Conservation (phyloP, 2,113 vertebrate genomes). For the Caretta caretta region DNA sequence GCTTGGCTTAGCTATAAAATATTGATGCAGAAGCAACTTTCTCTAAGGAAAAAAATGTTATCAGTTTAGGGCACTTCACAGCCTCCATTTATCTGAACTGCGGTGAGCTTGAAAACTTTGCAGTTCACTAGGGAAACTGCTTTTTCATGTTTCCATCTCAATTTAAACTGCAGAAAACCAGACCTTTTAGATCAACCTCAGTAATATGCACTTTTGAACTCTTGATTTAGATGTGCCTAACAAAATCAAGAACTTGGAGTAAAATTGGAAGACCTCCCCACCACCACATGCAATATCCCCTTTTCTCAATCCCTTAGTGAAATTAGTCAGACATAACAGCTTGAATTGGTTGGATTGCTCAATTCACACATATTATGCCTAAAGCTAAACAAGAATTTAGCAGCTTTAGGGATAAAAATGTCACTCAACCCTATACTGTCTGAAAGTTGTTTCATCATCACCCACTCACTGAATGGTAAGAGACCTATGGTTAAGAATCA, state of each 20-base stretch:
- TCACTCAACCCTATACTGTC: neutral
- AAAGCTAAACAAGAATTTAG: slow-evolving; percentile 9
- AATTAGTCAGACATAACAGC: neutral
- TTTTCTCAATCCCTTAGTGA: neutral
- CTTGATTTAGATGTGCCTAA: neutral
- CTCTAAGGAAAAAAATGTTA: neutral
- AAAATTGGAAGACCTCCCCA: neutral
- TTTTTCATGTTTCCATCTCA: neutral
- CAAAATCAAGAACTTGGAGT: neutral
- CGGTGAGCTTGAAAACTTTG: neutral
- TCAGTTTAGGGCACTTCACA: neutral
- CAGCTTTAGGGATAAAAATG: slow-evolving; percentile 11
- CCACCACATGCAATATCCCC: neutral
- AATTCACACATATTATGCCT: neutral
- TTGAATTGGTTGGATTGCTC: neutral
- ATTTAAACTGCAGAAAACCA: neutral
- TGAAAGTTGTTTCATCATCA: neutral
- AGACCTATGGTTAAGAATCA: neutral
- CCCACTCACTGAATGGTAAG: neutral
- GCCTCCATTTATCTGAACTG: neutral
- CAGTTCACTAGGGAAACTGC: neutral
- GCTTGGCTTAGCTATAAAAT: neutral
- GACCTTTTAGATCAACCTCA: neutral
- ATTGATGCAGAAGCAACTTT: neutral
- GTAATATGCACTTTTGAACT: neutral